Evolutionary conservation across 2,888 invertebrate genomes (phyloP).

Genomic region (Melieria picta): DNA sequence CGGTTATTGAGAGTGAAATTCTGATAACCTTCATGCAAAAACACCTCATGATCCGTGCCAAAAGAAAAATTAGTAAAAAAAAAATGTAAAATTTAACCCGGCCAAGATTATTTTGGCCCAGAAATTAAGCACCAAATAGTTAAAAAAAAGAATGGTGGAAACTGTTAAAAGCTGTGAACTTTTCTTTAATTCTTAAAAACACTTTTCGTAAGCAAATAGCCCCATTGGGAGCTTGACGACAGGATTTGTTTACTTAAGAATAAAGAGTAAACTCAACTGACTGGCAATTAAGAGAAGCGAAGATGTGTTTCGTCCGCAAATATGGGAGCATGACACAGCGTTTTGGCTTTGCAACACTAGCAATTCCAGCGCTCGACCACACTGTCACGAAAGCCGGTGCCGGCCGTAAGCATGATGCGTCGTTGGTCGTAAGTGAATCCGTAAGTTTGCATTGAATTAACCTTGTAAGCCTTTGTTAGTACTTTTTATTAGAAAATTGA

Average conservation of each 20-base stretch:
- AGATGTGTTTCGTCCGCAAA: background rate
- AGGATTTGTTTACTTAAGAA: background rate
- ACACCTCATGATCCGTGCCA: no score
- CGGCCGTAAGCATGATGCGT: background rate
- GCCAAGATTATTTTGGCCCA: no score
- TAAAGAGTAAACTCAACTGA: background rate
- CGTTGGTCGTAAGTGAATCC: background rate
- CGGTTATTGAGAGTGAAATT: no score
- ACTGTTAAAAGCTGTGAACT: no score
- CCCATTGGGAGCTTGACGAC: no score
- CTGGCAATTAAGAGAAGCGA: background rate
- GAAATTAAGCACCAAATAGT: no score
- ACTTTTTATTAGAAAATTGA: constrained; percentile 3
- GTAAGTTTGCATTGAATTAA: constrained; percentile 14
- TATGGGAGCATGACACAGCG: background rate
- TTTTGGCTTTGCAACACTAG: background rate
- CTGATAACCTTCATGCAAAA: no score
- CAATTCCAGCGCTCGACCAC: background rate
- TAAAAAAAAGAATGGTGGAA: no score
- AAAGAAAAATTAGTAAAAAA: no score
- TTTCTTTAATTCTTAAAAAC: no score
- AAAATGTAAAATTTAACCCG: no score
- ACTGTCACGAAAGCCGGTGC: background rate
- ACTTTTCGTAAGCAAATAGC: no score
- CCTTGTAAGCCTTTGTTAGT: background rate